Percentiles rank a stretch among this genome's conserved stretches.
These are phyloP conservation scores for Pseudococcus longispinus DNA, from an alignment of 2,888 invertebrate genomes.

Conservation along the genomic window DNA sequence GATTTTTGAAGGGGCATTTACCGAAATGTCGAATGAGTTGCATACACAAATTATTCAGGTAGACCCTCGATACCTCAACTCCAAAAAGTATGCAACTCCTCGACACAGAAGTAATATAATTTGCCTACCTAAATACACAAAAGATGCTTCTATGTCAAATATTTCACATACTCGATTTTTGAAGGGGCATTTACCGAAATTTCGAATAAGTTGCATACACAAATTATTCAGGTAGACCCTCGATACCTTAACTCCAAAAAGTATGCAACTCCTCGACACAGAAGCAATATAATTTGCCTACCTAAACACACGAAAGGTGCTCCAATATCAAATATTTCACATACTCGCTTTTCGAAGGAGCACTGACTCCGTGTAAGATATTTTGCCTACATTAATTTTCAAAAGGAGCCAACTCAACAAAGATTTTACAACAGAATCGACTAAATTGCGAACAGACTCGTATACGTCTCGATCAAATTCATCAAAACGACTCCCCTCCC, in stretches of 20 bases:
- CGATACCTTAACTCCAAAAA: neutral
- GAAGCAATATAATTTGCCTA: neutral
- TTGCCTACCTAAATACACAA: neutral
- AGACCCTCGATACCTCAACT: neutral
- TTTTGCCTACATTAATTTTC: no score
- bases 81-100: neutral
- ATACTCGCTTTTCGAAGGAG: no score
- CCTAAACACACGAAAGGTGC: neutral
- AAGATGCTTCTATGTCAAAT: neutral
- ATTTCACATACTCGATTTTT: no score
- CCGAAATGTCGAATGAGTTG: neutral
- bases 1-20: neutral
- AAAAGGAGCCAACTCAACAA: no score
- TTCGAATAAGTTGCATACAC: neutral
- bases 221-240: neutral
- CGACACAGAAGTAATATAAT: neutral
- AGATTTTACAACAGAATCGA: no score
- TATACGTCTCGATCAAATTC: neutral
- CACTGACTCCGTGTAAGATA: no score
- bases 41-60: neutral
- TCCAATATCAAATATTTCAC: no score
- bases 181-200: neutral
- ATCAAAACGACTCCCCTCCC: neutral
- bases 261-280: neutral
- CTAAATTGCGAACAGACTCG: neutral